Conservation (phyloP, 2,113 vertebrate genomes). For the Agelaius tricolor region DNA sequence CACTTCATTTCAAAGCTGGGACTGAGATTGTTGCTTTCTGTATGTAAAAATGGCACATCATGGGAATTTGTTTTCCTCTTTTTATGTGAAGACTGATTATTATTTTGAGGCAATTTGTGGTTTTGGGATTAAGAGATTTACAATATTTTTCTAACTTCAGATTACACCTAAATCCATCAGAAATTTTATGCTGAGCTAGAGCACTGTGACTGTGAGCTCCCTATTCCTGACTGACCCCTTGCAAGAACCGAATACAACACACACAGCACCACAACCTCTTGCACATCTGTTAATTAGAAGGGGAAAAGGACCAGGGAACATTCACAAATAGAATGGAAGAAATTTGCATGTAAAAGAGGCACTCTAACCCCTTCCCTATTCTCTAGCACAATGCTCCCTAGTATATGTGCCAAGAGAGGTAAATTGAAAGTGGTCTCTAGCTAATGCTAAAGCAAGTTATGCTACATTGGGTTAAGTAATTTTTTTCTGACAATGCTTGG, state of each 20-base stretch:
- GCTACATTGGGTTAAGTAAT: not conserved
- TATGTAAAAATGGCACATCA: not conserved
- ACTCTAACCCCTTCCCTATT: not conserved
- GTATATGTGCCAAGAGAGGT: not conserved
- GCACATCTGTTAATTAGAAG: not conserved
- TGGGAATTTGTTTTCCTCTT: not conserved
- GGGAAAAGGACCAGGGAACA: not conserved
- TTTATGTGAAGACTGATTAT: not conserved
- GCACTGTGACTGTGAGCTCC: not conserved
- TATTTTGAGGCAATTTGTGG: not conserved
- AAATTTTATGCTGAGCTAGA: not conserved
- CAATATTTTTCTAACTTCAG: not conserved
- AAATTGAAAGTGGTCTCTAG: not conserved
- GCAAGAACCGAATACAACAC: accelerated
- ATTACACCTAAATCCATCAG: not conserved
- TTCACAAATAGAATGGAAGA: not conserved
- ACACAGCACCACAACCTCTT: not conserved
- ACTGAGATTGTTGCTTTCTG: not conserved
- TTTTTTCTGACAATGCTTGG: not conserved
- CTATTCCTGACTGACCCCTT: not conserved
- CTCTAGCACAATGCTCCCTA: not conserved
- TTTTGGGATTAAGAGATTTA: not conserved
- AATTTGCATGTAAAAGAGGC: not conserved
- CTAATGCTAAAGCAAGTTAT: not conserved
- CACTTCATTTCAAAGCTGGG: conserved; percentile 19